Evolutionary conservation across 2,888 invertebrate species (phyloP), one percentile per base, ranked within the genome.

Genomic region (Phasia obesa): DNA sequence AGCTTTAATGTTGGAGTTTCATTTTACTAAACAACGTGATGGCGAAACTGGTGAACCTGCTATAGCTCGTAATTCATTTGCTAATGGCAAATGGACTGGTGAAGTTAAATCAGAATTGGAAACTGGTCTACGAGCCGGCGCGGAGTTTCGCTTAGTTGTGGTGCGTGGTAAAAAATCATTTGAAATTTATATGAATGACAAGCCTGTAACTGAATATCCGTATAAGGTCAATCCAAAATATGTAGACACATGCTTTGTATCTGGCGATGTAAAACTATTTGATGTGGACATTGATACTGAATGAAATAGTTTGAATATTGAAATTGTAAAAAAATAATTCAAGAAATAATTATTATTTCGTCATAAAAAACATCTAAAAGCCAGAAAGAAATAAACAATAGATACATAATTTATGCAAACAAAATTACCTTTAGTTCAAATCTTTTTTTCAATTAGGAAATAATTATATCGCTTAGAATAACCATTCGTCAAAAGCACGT

Each of bases 1-100:
- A 67, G 93, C 94, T 0, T 91, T 96, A 84, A 95, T 96, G 90
- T 92, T 95, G 85, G 95, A 95, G 92, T 94, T 96, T 11, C 93
- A 95, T 86, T 95, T 96, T 88, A 90, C 92, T 89, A 11, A 17
- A 2, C 60, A 55, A 17, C 85, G 73, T 19, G 79, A 80, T 4
- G 86, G 84, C 13, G 87, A 85, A 21, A 51, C 87, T 6, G 92
- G 64, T 15, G 93, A 27, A 92, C 93, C 13, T 93, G 93, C 94
- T 4, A 93, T 96, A 71, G 93, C 95, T 60, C 92, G 94, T 42
- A 95, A 95, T 91, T 92, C 94, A 2, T 94, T 93, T 92, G 87
- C 90, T 15, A 88, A 93, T 85, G 94, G 92, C 0, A 62, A 73
- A 11, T 90, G 90, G 90, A 82, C 85, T 5, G 84, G 86, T 27